These are phyloP conservation scores for Alectura lathami DNA, from an alignment of 2,113 vertebrate genomes.

Conservation along the genomic window DNA sequence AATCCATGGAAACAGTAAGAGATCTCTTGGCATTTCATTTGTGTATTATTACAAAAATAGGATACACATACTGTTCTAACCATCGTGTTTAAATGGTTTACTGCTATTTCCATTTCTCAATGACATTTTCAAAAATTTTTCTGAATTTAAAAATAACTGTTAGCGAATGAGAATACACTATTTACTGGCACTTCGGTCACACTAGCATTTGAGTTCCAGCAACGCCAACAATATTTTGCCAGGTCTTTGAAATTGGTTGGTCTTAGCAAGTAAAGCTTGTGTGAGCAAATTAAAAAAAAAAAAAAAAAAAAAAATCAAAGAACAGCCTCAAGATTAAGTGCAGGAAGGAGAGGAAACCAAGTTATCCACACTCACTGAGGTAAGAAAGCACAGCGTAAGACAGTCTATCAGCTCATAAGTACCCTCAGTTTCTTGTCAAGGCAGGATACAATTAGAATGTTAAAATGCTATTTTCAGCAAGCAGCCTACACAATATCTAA, in stretches of 20 bases:
- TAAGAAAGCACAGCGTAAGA: neutral
- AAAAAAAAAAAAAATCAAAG: neutral
- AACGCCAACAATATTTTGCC: neutral
- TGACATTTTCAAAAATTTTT: slow-evolving; percentile 18
- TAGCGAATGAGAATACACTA: neutral
- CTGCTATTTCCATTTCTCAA: slow-evolving; percentile 40
- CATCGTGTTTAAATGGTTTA: slow-evolving; percentile 53
- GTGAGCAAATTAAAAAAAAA: neutral
- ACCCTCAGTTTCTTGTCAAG: neutral
- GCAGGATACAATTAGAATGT: neutral
- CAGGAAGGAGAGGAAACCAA: neutral
- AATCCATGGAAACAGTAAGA: slow-evolving; percentile 74
- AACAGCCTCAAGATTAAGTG: neutral
- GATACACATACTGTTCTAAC: slow-evolving; percentile 5
- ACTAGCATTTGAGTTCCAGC: neutral
- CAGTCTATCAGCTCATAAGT: neutral
- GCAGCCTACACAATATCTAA: neutral
- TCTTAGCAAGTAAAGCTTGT: neutral
- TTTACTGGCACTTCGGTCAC: neutral
- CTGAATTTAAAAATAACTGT: slow-evolving; percentile 1
- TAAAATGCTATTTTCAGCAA: neutral
- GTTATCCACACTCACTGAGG: neutral
- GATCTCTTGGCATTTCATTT: slow-evolving; percentile 60
- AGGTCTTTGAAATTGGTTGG: neutral
- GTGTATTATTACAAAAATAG: slow-evolving; percentile 65